Evolutionary conservation across 2,797 vertebrate genomes (phyloP).

Genomic region (Typhlichthys subterraneus): DNA sequence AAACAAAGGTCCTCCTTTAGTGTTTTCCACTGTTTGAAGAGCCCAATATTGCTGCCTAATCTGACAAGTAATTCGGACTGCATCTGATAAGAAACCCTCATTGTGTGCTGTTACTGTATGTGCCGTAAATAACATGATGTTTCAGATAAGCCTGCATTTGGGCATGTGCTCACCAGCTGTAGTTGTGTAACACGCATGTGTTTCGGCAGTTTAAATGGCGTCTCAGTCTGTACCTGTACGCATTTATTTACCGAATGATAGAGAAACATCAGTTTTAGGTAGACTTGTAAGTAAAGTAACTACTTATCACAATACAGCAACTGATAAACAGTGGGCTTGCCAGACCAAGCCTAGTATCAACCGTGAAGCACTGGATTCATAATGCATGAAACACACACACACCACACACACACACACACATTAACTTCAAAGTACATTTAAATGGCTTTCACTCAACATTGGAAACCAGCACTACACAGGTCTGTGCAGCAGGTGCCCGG

Average conservation of each 20-base stretch:
- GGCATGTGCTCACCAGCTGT: conserved; percentile 13
- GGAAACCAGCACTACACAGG: neutral
- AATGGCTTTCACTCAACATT: conserved; percentile 5
- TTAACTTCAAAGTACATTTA: neutral
- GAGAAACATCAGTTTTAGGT: no score
- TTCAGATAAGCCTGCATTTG: neutral
- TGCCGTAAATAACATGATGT: conserved; percentile 20
- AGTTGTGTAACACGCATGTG: neutral
- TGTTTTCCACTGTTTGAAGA: conserved; percentile 5
- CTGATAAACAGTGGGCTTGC: conserved; percentile 1
- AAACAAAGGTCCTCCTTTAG: neutral
- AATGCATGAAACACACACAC: neutral
- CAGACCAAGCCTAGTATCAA: neutral
- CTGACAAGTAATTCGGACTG: conserved; percentile 11
- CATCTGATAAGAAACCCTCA: conserved; percentile 12
- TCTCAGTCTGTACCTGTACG: neutral
- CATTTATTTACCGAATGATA: conserved; percentile 21
- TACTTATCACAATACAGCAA: conserved; percentile 2
- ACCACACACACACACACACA: neutral
- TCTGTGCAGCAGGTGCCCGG: conserved; percentile 8
- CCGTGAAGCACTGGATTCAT: neutral
- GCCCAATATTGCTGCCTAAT: conserved; percentile 19
- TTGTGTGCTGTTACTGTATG: conserved; percentile 11
- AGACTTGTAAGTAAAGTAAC: no score
- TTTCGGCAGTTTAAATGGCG: conserved; percentile 15